Evolutionary conservation across 2,113 vertebrate species (phyloP), one percentile per base, ranked within the genome.

Genomic region (Dermatemys mawii): DNA sequence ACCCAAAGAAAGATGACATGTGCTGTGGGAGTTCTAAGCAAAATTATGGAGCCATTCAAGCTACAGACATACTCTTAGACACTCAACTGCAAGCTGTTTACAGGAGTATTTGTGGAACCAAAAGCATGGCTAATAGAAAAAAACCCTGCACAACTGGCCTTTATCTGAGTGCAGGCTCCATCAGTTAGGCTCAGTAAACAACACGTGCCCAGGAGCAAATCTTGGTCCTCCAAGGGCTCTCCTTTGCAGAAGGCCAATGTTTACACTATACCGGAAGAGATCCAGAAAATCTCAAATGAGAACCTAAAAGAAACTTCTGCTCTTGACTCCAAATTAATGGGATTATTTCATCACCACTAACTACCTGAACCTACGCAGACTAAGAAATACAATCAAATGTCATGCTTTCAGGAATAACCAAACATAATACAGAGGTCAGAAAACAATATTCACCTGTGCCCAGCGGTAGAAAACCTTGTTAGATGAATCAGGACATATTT

Each of bases 251-350:
- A 94, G 87, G 93, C 94, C 90, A 94, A 86, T 83, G 96, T 88
- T 94, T 96, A 95, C n/a, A 96, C 97, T 97, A 94, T 41, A 90
- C 96, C 96, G 96, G 84, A 97, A 97, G 90, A 96, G 94, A 97
- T 96, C 96, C 97, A 97, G 97, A 97, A 96, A 97, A 97, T 92
- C 83, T 96, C 96, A 93, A 83, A 87, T 96, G 96, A 97, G 96
- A 96, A 94, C 83, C 89, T 78, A 95, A 93, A 92, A 94, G 94
- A 84, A 88, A 86, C 44, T 29, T 57, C 41, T 24, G 13, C 29
- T 51, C 38, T 76, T 32, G 87, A 48, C 70, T 70, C 70, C 85
- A 87, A 95, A 83, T 94, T 63, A 90, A 54, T 27, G 89, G 90
- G 93, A 54, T 82, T 80, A 81, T 57, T 81, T 88, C 86, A 41